These are phyloP conservation scores for Panthera tigris DNA, from an alignment of 2,113 vertebrate species.

Conservation along the genomic window DNA sequence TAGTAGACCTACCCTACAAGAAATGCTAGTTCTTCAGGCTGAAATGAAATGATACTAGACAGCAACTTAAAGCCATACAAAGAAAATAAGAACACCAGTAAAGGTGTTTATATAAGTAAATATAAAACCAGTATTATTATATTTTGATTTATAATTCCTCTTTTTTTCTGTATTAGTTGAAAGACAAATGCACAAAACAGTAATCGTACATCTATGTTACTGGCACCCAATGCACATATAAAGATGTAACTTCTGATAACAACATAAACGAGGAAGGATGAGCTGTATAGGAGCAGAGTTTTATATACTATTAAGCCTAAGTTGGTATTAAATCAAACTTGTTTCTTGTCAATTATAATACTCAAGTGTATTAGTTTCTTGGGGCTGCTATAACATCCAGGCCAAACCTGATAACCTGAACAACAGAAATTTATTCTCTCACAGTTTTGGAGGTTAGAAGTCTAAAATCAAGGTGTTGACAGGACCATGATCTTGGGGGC, in stretches of 20 bases:
- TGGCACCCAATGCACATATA: neutral
- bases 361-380: neutral
- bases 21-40: neutral
- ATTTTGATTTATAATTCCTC: neutral
- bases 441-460: neutral
- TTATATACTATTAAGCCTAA: neutral
- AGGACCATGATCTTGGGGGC: neutral
- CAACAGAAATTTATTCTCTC: neutral
- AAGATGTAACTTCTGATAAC: neutral
- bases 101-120: neutral
- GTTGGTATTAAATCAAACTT: constrained; percentile 1
- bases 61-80: neutral
- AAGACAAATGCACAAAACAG: neutral
- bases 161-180: neutral
- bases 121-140: neutral
- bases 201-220: neutral
- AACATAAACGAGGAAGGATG: neutral
- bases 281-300: neutral
- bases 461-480: neutral
- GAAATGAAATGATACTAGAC: neutral
- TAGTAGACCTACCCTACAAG: neutral
- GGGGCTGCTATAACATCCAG: neutral
- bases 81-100: neutral
- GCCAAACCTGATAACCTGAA: neutral
- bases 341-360: neutral